phyloP scores from a whole-genome alignment of 2,113 vertebrate genomes.

The Triplophysa dalaica region DNA sequence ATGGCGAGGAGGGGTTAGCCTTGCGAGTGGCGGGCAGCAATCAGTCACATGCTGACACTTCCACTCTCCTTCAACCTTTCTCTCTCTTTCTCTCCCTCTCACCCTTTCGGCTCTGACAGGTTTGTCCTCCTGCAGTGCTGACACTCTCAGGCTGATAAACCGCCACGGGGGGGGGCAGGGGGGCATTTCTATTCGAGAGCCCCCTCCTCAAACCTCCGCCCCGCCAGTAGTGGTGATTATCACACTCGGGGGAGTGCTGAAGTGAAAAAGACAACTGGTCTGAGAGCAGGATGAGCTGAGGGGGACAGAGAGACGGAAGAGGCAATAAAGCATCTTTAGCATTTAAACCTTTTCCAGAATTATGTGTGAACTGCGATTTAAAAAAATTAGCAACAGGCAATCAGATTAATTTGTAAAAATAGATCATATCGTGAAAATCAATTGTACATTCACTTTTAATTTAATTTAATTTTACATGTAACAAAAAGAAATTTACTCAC shows the following conservation, averaged over 20 bases:
- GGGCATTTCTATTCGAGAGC: conserved; percentile 14
- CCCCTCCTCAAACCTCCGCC: conserved; percentile 8
- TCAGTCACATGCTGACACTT: conserved; percentile 66
- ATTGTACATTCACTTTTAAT: too few species aligned
- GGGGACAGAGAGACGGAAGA: conserved; percentile 3
- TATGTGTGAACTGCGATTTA: background rate
- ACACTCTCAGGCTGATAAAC: conserved; percentile 41
- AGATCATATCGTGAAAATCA: too few species aligned
- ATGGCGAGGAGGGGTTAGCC: conserved; percentile 30
- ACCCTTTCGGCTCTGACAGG: conserved; percentile 39
- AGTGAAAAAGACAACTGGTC: conserved; percentile 18
- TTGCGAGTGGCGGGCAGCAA: conserved; percentile 60
- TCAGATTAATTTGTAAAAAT: too few species aligned
- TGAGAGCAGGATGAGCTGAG: conserved; percentile 13
- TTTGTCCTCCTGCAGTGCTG: conserved; percentile 38
- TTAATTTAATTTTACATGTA: too few species aligned
- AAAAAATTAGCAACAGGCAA: background rate
- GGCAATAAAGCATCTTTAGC: conserved; percentile 26
- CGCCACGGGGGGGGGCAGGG: conserved; percentile 27
- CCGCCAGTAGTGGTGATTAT: conserved; percentile 38
- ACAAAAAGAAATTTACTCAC: too few species aligned
- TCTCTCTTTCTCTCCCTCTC: conserved; percentile 24
- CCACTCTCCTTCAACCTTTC: conserved; percentile 31
- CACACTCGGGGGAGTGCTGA: conserved; percentile 15
- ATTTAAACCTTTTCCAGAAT: background rate